Base-by-base conservation (phyloP, 2,888 invertebrate species). In the Stegophylla sp. region DNA sequence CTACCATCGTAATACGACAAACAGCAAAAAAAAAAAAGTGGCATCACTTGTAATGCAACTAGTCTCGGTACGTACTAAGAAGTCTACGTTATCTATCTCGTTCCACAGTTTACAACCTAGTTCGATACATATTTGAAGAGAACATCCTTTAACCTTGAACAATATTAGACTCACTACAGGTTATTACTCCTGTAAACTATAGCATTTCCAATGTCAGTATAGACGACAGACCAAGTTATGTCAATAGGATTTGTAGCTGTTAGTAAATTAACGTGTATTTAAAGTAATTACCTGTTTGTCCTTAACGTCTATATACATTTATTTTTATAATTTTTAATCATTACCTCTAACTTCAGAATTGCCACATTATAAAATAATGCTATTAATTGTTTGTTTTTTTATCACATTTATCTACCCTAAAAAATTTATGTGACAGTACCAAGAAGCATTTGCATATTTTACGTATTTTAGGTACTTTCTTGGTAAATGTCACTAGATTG, bases 101-200 rank as follows among this genome's bases (percentile, higher is more conserved):
- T 69, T 69, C 34, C 34, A 45, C 48, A 15, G 63, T n/a, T 41
- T 56, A 20, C 79, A 61, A 79, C 79, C 71, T 41, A 79, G 71
- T 79, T 71, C n/a, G 43, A 56, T 66, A 53, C 66, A 53, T 53
- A 76, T 53, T 34, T 5, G 61, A 69, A 34, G 56, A 45, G 59
- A 45, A 69, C 59, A 63, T 79, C 71, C 61, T 79, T 77, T 59
- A 79, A 79, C 79, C 79, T 79, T 79, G 79, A 79, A 79, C 51
- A 79, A 63, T 79, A 79, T 79, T 79, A 79, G 79, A 71, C 63
- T 79, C 79, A 79, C 71, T 79, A 71, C 79, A 71, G 79, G 79
- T 79, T 79, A 79, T 79, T 79, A 79, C 79, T 79, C 79, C 15
- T 69, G 59, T 13, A 61, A 41, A 63, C 71, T 61, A n/a, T n/a